Evolutionary conservation across 2,797 vertebrate species (phyloP).

Genomic region (Scarus forsteni): DNA sequence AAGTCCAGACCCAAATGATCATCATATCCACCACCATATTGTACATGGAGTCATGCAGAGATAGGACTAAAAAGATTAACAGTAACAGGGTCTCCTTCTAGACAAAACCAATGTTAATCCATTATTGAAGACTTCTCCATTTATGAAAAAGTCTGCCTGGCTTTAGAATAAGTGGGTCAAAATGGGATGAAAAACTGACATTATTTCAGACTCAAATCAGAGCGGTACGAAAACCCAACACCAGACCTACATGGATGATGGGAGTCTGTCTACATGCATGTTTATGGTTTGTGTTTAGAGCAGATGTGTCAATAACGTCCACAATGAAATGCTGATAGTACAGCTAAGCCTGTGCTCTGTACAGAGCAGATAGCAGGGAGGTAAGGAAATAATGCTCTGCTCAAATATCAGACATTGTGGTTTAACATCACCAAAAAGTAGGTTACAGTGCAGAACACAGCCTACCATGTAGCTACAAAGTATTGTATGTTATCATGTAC

Average conservation of each 20-base stretch:
- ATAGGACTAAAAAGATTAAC: background rate
- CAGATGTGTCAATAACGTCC: slow-evolving; percentile 5
- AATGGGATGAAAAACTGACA: background rate
- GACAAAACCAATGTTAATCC: background rate
- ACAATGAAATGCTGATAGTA: slow-evolving; percentile 11
- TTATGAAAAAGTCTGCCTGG: background rate
- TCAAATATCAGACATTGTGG: slow-evolving; percentile 7
- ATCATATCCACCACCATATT: background rate
- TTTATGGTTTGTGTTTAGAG: slow-evolving; percentile 1
- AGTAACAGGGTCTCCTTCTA: background rate
- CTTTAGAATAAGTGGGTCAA: background rate
- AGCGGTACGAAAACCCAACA: background rate
- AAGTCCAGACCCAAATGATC: too few species aligned
- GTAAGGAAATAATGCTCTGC: slow-evolving; percentile 6
- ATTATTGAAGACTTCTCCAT: background rate
- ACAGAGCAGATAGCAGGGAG: slow-evolving; percentile 12
- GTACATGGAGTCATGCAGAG: background rate
- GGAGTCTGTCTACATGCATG: background rate
- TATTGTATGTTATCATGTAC: slow-evolving; percentile 25
- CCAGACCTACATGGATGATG: background rate
- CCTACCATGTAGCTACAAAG: background rate
- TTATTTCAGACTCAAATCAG: slow-evolving; percentile 1
- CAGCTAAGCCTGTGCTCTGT: slow-evolving; percentile 5
- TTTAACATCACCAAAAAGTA: slow-evolving; percentile 13
- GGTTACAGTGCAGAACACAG: slow-evolving; percentile 21